A percentile compares a stretch with the other conserved stretches of the same genome.
phyloP scores from a whole-genome alignment of 2,797 vertebrate species.

The Spea hammondii region DNA sequence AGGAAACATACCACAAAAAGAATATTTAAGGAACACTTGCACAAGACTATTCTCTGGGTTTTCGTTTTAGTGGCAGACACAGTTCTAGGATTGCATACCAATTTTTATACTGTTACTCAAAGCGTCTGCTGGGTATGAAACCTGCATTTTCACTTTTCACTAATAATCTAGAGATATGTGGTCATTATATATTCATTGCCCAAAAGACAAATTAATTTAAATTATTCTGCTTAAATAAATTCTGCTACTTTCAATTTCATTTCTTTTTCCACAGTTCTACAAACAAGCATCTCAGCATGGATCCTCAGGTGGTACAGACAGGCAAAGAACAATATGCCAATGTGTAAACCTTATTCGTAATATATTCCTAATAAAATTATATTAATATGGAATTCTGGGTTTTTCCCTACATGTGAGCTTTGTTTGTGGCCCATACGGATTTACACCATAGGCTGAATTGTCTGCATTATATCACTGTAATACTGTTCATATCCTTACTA shows the following conservation, averaged over 20 bases:
- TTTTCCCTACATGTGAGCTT: constrained; percentile 2
- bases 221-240: constrained; percentile 29
- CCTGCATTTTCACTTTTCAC: constrained; percentile 3
- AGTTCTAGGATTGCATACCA: constrained; percentile 1
- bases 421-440: constrained; percentile 25
- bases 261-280: constrained; percentile 28
- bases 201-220: constrained; percentile 30
- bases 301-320: constrained; percentile 32
- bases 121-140: not conserved
- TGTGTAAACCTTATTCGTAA: constrained; percentile 21
- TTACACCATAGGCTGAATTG: constrained; percentile 22
- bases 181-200: constrained; percentile 15
- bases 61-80: not conserved
- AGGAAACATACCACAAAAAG: not conserved
- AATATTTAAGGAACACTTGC: not conserved
- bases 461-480: constrained; percentile 36
- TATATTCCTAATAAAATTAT: constrained; percentile 19
- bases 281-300: constrained; percentile 27
- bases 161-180: constrained; percentile 3
- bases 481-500: constrained; percentile 19
- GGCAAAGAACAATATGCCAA: constrained; percentile 1
- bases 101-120: not conserved
- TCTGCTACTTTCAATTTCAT: constrained; percentile 27
- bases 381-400: constrained; percentile 10
- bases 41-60: not conserved